Evolutionary conservation across 2,888 invertebrate genomes (phyloP), one percentile per base, ranked within the genome.

Genomic region (Sipha maydis): DNA sequence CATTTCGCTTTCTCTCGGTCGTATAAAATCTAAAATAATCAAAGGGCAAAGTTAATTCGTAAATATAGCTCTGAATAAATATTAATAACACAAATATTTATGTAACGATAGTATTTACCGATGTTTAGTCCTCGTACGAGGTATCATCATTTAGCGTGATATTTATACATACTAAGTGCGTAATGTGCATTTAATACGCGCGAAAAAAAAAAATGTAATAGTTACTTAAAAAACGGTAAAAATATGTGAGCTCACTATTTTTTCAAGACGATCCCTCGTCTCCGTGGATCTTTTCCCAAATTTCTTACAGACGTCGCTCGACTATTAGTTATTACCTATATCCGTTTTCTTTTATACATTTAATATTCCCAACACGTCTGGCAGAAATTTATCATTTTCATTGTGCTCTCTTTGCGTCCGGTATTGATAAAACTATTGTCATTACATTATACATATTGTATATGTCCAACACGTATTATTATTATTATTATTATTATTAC

Each of bases 401-500:
- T 85, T 85, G 85, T 85, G 77, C 85, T 77, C 85, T 77, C 77
- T 48, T 48, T 41, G 85, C 85, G 67, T 77, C 67, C 85, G 67
- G 77, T 48, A 48, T 82, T 48, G 82, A 48, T 82, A 82, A 82
- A 82, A 82, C 69, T 48, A 69, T 77, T 85, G 76, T 85, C 76
- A 34, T 77, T 61, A 84, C 41, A 82, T 85, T 77, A 77, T 77
- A 67, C 31, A 67, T 84, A 84, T 85, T 85, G 67, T 85, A 14
- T 48, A 77, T 69, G 85, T 77, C 85, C 67, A 21, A 85, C 85
- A 85, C 48, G 85, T 85, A 48, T 77, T 85, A 77, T 84, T 83
- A 83, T 76, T 85, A 48, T 77, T 85, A 77, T 76, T 83, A 83
- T 76, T 76, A 77, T 67, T 48, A 31, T 85, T 77, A 67, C 77